These are phyloP conservation scores for Sinhomidia bicolor DNA, from an alignment of 2,888 invertebrate species.

Conservation along the genomic window DNA sequence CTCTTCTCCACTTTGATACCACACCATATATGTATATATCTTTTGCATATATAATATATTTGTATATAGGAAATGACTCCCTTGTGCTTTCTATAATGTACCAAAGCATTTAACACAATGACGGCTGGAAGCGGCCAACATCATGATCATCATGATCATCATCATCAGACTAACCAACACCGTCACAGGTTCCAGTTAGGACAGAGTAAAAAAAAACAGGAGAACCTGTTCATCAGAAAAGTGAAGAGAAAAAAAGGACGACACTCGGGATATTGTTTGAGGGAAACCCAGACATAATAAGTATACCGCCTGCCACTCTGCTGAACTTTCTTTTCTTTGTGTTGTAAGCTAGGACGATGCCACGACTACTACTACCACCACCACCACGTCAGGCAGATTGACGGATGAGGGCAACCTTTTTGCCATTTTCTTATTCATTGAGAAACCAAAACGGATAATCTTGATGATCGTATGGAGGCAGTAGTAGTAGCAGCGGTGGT, in stretches of 20 bases:
- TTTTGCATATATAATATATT: no score
- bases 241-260: neutral
- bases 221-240: constrained; percentile 7
- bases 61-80: neutral
- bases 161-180: no score
- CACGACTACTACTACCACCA: neutral
- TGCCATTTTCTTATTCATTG: constrained; percentile 48
- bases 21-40: neutral
- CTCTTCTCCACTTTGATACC: neutral
- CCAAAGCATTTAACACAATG: constrained; percentile 14
- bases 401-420: constrained; percentile 36
- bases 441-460: neutral
- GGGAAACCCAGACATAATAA: constrained; percentile 11
- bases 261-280: constrained; percentile 34
- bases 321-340: neutral
- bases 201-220: neutral
- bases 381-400: constrained; percentile 1
- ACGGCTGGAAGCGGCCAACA: neutral
- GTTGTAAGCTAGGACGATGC: no score
- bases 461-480: no score
- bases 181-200: neutral
- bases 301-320: neutral
- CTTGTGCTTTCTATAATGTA: neutral
- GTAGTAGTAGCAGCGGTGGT: neutral
- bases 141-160: neutral